Percentiles rank a stretch among this genome's conserved stretches.
Conservation (phyloP, 2,797 vertebrate genomes). For the Carapus acus region DNA sequence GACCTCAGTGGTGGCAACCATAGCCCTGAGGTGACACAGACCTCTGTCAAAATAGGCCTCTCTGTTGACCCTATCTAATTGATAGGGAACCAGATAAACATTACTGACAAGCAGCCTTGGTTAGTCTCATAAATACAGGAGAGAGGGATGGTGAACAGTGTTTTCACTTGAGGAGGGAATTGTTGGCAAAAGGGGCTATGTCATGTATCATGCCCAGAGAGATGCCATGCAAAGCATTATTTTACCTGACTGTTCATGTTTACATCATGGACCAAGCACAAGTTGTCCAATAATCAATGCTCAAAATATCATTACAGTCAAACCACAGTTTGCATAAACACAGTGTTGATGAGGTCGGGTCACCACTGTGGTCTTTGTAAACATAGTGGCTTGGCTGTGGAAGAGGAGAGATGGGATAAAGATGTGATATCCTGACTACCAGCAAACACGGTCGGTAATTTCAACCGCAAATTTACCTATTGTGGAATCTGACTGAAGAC, state of each 20-base stretch:
- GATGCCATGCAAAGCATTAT: conserved; percentile 51
- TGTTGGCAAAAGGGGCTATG: conserved; percentile 45
- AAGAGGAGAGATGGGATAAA: conserved; percentile 1
- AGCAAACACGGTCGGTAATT: too few species aligned
- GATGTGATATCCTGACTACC: conserved; percentile 7
- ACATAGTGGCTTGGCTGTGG: conserved; percentile 13
- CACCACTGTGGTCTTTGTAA: too few species aligned
- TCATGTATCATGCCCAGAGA: conserved; percentile 41
- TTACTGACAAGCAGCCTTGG: conserved; percentile 53
- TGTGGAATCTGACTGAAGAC: conserved; percentile 11
- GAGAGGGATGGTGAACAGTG: conserved; percentile 55
- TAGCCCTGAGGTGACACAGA: conserved; percentile 58
- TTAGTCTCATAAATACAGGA: conserved; percentile 51
- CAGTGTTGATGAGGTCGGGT: conserved; percentile 29
- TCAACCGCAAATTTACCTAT: too few species aligned
- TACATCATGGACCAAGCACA: conserved; percentile 35
- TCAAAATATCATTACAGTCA: conserved; percentile 28
- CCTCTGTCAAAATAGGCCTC: conserved; percentile 59
- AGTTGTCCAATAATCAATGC: conserved; percentile 47
- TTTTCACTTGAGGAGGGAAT: conserved; percentile 53
- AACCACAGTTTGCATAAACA: conserved; percentile 41
- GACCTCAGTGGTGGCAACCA: conserved; percentile 65
- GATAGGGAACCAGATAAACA: conserved; percentile 73
- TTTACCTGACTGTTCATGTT: conserved; percentile 56
- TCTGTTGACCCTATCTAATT: conserved; percentile 73